Conservation (phyloP, 2,113 vertebrate genomes). For the Ctenomys sociabilis region DNA sequence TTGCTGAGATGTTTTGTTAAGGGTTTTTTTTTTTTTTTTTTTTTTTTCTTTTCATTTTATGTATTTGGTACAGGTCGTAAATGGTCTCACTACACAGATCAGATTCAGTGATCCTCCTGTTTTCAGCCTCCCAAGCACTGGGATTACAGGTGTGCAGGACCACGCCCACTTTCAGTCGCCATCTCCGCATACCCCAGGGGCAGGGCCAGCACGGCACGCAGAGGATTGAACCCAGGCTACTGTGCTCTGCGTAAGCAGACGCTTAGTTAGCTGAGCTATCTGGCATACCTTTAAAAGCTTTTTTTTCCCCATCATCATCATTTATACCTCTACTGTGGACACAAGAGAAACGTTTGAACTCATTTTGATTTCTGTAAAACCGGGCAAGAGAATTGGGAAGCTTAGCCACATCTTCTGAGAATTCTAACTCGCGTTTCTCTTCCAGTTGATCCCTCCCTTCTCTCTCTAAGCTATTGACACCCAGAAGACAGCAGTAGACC, state of each 20-base stretch:
- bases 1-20: neutral
- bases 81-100: too few species aligned
- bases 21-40: neutral
- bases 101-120: too few species aligned
- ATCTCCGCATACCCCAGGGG: too few species aligned
- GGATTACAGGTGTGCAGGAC: too few species aligned
- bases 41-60: too few species aligned
- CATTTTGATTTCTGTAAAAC: neutral
- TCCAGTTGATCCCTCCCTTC: neutral
- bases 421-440: neutral
- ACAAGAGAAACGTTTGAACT: neutral
- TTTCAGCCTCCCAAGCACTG: too few species aligned
- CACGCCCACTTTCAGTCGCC: too few species aligned
- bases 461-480: rapidly evolving
- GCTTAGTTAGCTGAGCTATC: too few species aligned
- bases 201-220: too few species aligned
- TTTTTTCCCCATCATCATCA: neutral
- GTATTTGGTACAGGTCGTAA: too few species aligned
- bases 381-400: neutral
- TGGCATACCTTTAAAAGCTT: neutral
- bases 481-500: neutral
- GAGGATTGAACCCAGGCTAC: too few species aligned
- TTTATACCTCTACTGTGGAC: neutral
- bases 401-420: neutral
- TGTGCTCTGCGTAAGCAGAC: too few species aligned